Base-by-base conservation (phyloP, 2,797 vertebrate genomes). In the Sebastolobus alascanus region DNA sequence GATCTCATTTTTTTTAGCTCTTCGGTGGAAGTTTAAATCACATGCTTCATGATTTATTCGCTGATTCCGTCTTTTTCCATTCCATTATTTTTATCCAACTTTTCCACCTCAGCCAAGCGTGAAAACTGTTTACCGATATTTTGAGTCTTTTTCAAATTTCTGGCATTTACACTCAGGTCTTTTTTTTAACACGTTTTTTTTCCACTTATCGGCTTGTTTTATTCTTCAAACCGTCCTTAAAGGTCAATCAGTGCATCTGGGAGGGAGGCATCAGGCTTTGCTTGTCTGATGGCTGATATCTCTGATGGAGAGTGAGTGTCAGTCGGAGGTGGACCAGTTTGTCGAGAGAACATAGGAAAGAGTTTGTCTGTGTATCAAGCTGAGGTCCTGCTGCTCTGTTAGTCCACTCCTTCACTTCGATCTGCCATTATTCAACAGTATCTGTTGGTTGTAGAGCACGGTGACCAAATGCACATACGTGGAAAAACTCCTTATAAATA, bases 381-480 rank as follows among this genome's bases (percentile, higher is more conserved):
- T 22, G 31, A 61, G 60, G 35, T 38, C 60, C 60, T 35, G 59
- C 18, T n/a, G 59, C 59, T 61, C 59, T n/a, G 31, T 61, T 61
- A 11, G 31, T 63, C 7, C 37, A 9, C 37, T 40, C 6, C 61
- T 25, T 64, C 37, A 22, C 29, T 56, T 29, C n/a, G 16, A n/a
- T 31, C 27, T 59, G 35, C 59, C 20, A 14, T 14, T 13, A 14
- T 22, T 6, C 33, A 63, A 54, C 50, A 22, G 20, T 54, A 54
- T 35, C 52, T 43, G n/a, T 3, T 18, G 46, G 22, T 11, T 29
- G 22, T 10, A 25, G 8, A 43, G 5, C 35, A 11, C 0, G 7
- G 64, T 6, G 0, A 43, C 12, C 46, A 55, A 29, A 65, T 8
- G 54, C 22, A 37, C 43, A 33, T 6, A 12, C 4, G 12, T 25